These are phyloP conservation scores for Platorchestia sp. DNA, from an alignment of 1,140 invertebrate genomes.

Conservation along the genomic window DNA sequence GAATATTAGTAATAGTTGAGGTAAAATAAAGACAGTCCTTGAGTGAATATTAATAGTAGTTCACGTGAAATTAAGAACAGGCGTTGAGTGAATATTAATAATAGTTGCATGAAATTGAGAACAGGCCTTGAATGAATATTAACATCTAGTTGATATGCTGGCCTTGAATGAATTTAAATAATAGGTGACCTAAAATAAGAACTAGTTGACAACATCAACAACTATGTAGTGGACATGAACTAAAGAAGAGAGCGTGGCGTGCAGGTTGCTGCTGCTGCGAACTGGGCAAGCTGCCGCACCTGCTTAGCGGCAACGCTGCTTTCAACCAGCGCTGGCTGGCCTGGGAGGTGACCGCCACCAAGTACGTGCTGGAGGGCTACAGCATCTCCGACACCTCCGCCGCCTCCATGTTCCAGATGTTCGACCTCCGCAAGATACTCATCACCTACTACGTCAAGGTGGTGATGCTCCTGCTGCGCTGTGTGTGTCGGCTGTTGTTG, in stretches of 20 bases:
- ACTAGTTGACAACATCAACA: no score
- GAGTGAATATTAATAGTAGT: no score
- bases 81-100: no score
- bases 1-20: no score
- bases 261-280: conserved; percentile 91
- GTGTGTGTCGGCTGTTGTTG: not conserved
- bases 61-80: no score
- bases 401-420: conserved; percentile 96
- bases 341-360: conserved; percentile 93
- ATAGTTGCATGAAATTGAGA: no score
- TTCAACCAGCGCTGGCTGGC: conserved; percentile 98
- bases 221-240: no score
- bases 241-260: conserved; percentile 82
- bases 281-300: conserved; percentile 90
- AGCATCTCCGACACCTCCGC: conserved; percentile 98
- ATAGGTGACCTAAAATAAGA: no score
- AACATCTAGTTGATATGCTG: no score
- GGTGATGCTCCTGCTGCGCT: conserved; percentile 39
- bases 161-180: no score
- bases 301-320: conserved; percentile 93
- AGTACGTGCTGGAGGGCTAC: conserved; percentile 98
- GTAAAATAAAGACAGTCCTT: no score
- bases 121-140: no score
- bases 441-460: conserved; percentile 99
- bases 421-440: conserved; percentile 95